These are phyloP conservation scores for Prionailurus viverrinus DNA, from an alignment of 2,113 vertebrate species.

Conservation along the genomic window DNA sequence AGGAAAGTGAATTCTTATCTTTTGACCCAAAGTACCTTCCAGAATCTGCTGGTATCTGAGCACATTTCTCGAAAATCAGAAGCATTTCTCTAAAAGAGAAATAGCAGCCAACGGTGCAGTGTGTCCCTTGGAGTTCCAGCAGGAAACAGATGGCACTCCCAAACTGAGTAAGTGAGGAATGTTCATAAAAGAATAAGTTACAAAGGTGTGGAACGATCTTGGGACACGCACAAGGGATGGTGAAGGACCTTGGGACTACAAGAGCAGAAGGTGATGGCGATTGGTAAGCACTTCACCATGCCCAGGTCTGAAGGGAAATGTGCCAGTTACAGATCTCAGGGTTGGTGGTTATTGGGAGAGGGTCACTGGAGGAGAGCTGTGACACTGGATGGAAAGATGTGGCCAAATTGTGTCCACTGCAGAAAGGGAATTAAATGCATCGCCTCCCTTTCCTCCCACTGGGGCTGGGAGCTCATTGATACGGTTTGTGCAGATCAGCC, in stretches of 20 bases:
- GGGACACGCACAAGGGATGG: neutral
- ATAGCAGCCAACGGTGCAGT: neutral
- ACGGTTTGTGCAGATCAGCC: neutral
- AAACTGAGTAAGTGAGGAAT: neutral
- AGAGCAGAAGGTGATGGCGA: neutral
- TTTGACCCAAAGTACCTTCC: neutral
- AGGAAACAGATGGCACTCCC: constrained; percentile 10
- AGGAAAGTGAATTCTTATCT: neutral
- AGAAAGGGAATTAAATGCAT: neutral
- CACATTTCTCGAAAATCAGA: neutral
- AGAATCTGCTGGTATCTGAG: neutral
- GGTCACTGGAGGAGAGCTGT: neutral
- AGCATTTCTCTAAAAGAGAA: constrained; percentile 10
- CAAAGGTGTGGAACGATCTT: neutral
- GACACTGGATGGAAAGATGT: neutral
- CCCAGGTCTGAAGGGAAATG: neutral
- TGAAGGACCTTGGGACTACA: neutral
- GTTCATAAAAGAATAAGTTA: neutral
- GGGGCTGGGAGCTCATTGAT: neutral
- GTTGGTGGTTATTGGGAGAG: neutral
- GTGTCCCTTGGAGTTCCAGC: neutral
- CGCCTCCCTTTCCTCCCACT: neutral
- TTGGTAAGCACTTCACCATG: neutral
- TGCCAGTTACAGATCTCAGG: neutral
- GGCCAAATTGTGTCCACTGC: neutral